A percentile compares a stretch with the other conserved stretches of the same genome.
Evolutionary conservation across 2,113 vertebrate species (phyloP).

Genomic region (Pan paniscus): DNA sequence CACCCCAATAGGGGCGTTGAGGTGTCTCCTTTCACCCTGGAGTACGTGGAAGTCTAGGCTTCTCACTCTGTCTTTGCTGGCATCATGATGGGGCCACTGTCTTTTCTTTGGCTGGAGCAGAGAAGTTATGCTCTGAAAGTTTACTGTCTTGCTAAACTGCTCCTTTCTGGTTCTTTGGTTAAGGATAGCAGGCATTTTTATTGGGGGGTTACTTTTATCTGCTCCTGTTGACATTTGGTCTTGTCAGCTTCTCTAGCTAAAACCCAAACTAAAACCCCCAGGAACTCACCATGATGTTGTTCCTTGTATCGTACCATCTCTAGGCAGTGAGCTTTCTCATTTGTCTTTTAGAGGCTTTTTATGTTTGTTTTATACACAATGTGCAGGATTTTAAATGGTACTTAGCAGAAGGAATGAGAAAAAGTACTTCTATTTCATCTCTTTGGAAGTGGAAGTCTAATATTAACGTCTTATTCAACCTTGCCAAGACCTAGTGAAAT

Average conservation of each 20-base stretch:
- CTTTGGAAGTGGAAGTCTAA: neutral
- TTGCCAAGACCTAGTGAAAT: neutral
- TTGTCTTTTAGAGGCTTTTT: neutral
- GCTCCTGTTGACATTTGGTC: neutral
- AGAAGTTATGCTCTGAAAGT: neutral
- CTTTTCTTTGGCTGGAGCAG: neutral
- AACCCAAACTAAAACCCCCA: neutral
- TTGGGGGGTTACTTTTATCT: neutral
- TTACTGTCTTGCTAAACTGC: neutral
- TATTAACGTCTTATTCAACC: neutral
- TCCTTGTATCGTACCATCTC: neutral
- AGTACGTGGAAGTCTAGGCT: neutral
- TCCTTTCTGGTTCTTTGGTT: neutral
- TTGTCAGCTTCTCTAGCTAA: neutral
- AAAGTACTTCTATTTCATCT: neutral
- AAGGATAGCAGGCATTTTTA: neutral
- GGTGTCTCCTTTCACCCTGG: neutral
- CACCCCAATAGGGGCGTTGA: accelerated
- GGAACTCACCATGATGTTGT: neutral
- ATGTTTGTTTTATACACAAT: neutral
- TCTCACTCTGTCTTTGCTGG: neutral
- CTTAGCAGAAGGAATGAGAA: neutral
- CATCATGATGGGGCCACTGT: neutral
- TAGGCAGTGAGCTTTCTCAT: neutral
- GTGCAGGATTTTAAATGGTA: neutral